These are phyloP conservation scores for Eretmochelys imbricata DNA, from an alignment of 2,113 vertebrate species.

Conservation along the genomic window DNA sequence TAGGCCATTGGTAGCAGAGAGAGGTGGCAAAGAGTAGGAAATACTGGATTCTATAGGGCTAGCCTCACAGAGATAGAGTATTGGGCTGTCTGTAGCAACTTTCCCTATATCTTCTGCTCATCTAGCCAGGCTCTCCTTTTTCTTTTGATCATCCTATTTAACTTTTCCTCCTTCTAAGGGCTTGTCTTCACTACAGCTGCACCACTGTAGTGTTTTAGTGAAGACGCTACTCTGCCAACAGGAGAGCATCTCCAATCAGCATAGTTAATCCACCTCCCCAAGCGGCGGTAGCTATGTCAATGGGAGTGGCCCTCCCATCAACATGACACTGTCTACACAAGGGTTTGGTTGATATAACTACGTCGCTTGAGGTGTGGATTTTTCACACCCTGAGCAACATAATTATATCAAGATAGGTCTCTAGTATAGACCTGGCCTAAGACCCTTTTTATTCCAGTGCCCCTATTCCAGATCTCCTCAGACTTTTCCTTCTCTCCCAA, in stretches of 20 bases:
- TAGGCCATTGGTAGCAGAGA: background rate
- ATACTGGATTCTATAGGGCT: background rate
- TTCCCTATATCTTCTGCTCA: background rate
- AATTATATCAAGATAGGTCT: background rate
- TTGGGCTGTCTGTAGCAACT: background rate
- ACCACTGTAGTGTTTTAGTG: too few relatives aligned
- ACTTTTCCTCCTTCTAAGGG: background rate
- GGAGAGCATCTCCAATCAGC: too few relatives aligned
- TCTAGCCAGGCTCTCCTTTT: background rate
- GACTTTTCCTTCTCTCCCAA: background rate
- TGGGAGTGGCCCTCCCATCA: too few relatives aligned
- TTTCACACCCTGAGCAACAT: too few relatives aligned
- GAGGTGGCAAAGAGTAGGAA: background rate
- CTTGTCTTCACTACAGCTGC: too few relatives aligned
- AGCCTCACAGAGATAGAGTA: background rate
- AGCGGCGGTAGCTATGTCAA: too few relatives aligned
- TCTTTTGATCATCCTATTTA: background rate
- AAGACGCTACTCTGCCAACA: too few relatives aligned
- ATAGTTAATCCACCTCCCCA: too few relatives aligned
- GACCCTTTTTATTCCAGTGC: background rate
- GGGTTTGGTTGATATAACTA: too few relatives aligned
- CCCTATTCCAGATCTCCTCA: background rate
- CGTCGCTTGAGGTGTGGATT: too few relatives aligned
- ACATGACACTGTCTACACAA: too few relatives aligned
- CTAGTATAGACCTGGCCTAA: background rate